Conservation (phyloP, 2,888 invertebrate genomes). For the Lepidochitona cinerea region DNA sequence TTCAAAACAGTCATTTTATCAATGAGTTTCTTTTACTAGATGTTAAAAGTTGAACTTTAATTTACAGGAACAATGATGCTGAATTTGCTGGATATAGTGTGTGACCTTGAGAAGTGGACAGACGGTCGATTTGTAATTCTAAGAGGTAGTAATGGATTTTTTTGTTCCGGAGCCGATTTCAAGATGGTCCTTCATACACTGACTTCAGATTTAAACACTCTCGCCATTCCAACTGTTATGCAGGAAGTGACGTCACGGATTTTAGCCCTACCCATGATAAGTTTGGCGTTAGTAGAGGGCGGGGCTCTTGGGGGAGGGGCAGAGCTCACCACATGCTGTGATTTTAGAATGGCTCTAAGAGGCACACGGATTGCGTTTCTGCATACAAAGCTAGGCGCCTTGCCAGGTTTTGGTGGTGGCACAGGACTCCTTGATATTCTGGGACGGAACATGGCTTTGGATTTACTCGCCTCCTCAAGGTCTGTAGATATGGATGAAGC, state of each 20-base stretch:
- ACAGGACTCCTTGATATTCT: slow-evolving; percentile 70
- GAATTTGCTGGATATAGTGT: slow-evolving; percentile 71
- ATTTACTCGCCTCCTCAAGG: slow-evolving; percentile 65
- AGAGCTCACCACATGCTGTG: slow-evolving; percentile 73
- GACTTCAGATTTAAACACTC: slow-evolving; percentile 63
- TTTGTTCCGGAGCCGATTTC: slow-evolving; percentile 75
- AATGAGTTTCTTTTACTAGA: no score
- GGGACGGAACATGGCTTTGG: slow-evolving; percentile 71
- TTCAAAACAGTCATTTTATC: no score
- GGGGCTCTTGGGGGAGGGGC: slow-evolving; percentile 75
- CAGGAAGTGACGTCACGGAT: slow-evolving; percentile 70
- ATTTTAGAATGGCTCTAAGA: slow-evolving; percentile 72
- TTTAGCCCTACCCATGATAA: slow-evolving; percentile 72
- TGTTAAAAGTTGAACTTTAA: slow-evolving; percentile 2
- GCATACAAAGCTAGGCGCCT: slow-evolving; percentile 72
- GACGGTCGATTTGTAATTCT: slow-evolving; percentile 72
- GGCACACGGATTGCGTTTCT: slow-evolving; percentile 72
- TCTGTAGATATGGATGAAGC: slow-evolving; percentile 68
- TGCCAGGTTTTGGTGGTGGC: slow-evolving; percentile 74
- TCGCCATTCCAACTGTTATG: slow-evolving; percentile 72
- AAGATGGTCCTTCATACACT: slow-evolving; percentile 61
- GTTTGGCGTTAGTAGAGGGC: slow-evolving; percentile 73
- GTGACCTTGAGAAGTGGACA: slow-evolving; percentile 72
- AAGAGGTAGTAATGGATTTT: slow-evolving; percentile 71
- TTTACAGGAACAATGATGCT: slow-evolving; percentile 74